Percentiles rank a stretch among this genome's conserved stretches.
phyloP scores from a whole-genome alignment of 2,888 invertebrate genomes.

The Petrolisthes manimaculis region DNA sequence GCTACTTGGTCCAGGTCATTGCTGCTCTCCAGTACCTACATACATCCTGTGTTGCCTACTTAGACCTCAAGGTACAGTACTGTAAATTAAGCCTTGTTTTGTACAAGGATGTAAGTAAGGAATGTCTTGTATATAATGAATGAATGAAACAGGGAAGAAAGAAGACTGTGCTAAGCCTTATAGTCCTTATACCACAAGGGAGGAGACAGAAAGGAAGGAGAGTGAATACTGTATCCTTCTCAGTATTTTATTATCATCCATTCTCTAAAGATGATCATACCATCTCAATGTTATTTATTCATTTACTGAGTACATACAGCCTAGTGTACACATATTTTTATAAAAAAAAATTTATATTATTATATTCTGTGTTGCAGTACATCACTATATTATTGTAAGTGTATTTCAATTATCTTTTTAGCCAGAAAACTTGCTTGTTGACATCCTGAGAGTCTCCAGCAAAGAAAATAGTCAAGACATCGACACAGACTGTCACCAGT shows the following conservation, averaged over 20 bases:
- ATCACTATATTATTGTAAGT: too few relatives aligned
- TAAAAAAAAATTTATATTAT: too few relatives aligned
- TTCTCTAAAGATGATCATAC: too few relatives aligned
- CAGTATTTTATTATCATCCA: too few relatives aligned
- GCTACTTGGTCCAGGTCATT: constrained; percentile 31
- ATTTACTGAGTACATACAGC: too few relatives aligned
- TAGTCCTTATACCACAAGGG: not conserved
- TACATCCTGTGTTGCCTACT: constrained; percentile 4
- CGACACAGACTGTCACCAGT: not conserved
- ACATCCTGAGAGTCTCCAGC: constrained; percentile 40
- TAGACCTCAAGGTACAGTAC: constrained; percentile 51
- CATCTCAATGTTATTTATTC: too few relatives aligned
- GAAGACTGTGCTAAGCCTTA: not conserved
- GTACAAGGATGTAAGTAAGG: not conserved
- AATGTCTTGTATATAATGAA: too few relatives aligned
- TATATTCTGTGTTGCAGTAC: not conserved
- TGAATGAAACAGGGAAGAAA: not conserved
- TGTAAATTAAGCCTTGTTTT: not conserved
- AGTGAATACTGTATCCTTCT: too few relatives aligned
- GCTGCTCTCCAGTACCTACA: constrained; percentile 49
- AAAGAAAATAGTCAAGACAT: not conserved
- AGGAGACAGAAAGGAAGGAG: not conserved
- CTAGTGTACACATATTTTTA: too few relatives aligned
- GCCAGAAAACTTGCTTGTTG: constrained; percentile 52
- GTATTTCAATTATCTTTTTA: constrained; percentile 8